Percentiles rank a stretch among this genome's conserved stretches.
These are phyloP conservation scores for Hydrotaea diabolus DNA, from an alignment of 2,888 invertebrate genomes.

Conservation along the genomic window DNA sequence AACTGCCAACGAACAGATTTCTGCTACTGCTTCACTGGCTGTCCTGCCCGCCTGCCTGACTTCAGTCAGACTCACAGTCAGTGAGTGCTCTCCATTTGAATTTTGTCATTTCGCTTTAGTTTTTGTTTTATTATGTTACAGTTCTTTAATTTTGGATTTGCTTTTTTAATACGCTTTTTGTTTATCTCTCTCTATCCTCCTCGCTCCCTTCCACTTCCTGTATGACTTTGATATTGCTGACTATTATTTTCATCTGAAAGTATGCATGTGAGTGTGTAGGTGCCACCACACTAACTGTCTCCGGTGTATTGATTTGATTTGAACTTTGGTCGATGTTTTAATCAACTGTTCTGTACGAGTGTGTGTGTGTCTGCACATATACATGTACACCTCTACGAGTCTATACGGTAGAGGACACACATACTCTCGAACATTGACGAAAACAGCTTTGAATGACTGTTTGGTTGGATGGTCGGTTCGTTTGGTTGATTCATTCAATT, in stretches of 20 bases:
- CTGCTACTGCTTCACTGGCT: neutral
- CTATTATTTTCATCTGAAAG: slow-evolving; percentile 25
- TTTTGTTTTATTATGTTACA: neutral
- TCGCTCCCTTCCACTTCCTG: neutral
- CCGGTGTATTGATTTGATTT: slow-evolving; percentile 64
- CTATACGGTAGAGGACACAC: neutral
- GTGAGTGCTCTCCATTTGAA: neutral
- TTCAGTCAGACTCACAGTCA: neutral
- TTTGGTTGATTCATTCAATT: slow-evolving; percentile 40
- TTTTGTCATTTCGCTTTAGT: slow-evolving; percentile 12
- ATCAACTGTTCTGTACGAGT: slow-evolving; percentile 47
- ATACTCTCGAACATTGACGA: slow-evolving; percentile 13
- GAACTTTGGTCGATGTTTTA: slow-evolving; percentile 63
- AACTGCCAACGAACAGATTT: neutral
- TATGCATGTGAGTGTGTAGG: neutral
- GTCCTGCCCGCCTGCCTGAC: neutral
- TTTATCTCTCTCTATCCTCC: neutral
- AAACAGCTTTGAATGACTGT: slow-evolving; percentile 54
- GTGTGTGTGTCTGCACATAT: neutral
- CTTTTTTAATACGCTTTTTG: neutral
- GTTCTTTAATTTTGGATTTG: slow-evolving; percentile 11
- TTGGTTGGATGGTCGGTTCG: slow-evolving; percentile 46
- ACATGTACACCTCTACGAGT: neutral
- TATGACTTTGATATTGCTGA: slow-evolving; percentile 13
- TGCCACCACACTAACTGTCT: slow-evolving; percentile 46